phyloP scores from a whole-genome alignment of 2,113 vertebrate species.

The Podiceps cristatus region DNA sequence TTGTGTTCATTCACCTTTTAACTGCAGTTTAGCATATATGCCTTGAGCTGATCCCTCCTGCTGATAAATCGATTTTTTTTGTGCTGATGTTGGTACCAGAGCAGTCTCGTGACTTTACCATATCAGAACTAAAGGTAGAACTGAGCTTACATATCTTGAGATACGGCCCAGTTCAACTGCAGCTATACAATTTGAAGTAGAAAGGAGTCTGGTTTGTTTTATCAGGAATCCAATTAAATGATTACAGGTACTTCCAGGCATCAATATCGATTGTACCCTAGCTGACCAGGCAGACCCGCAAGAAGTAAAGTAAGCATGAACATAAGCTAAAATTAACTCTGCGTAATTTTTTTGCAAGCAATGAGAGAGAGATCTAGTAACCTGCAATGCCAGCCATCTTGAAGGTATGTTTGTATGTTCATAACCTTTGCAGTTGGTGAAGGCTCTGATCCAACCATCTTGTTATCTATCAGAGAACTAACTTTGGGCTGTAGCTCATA shows the following conservation, averaged over 20 bases:
- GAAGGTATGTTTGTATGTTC: background rate
- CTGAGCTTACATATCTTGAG: accelerated
- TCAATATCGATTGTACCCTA: no score
- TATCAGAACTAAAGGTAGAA: background rate
- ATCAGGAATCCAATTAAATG: accelerated
- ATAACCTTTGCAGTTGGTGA: background rate
- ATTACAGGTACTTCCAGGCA: background rate
- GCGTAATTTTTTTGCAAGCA: background rate
- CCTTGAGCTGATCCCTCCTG: background rate
- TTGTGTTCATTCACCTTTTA: background rate
- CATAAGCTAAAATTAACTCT: background rate
- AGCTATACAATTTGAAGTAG: background rate
- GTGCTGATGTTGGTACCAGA: background rate
- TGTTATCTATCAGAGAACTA: accelerated
- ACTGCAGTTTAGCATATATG: background rate
- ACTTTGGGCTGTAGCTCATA: background rate
- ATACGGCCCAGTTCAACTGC: background rate
- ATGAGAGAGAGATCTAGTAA: background rate
- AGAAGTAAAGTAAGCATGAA: background rate
- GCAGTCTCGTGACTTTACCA: accelerated
- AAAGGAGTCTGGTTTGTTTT: background rate
- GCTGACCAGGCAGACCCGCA: background rate
- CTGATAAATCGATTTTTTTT: background rate
- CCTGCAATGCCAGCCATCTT: background rate
- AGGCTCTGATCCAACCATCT: background rate